Conservation (phyloP, 2,113 vertebrate species). For the Mystacornis crossleyi region DNA sequence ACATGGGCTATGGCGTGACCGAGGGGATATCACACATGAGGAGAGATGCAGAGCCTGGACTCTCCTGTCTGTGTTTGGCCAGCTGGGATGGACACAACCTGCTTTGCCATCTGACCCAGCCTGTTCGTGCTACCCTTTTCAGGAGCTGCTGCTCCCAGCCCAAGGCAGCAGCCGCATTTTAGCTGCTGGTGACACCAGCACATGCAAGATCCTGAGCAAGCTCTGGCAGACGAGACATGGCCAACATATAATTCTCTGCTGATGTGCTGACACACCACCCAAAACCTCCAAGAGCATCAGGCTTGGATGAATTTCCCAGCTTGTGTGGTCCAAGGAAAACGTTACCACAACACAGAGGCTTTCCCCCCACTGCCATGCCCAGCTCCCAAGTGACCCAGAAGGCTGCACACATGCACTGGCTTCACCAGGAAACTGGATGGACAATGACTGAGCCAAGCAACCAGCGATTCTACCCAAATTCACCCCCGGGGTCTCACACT, state of each 20-base stretch:
- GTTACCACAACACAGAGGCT: no score
- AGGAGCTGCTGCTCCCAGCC: not conserved
- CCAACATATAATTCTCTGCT: not conserved
- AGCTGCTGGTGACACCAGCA: not conserved
- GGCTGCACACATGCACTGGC: fast-evolving
- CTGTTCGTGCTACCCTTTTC: not conserved
- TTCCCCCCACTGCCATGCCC: not conserved
- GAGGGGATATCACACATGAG: fast-evolving
- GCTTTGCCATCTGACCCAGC: not conserved
- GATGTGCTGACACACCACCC: not conserved
- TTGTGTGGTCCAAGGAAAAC: not conserved
- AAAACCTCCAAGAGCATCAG: not conserved
- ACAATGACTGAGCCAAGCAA: not conserved
- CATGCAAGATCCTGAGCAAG: not conserved
- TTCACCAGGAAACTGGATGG: not conserved
- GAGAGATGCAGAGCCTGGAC: not conserved
- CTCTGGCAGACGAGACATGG: not conserved
- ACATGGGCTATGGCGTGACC: fast-evolving
- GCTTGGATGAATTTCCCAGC: not conserved
- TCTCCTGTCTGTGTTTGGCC: not conserved
- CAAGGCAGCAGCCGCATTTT: not conserved
- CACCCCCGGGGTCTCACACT: fast-evolving
- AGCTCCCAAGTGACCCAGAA: not conserved
- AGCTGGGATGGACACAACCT: not conserved
- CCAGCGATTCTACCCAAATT: not conserved